Conservation (phyloP, 2,888 invertebrate species). For the Chironomus tentans region DNA sequence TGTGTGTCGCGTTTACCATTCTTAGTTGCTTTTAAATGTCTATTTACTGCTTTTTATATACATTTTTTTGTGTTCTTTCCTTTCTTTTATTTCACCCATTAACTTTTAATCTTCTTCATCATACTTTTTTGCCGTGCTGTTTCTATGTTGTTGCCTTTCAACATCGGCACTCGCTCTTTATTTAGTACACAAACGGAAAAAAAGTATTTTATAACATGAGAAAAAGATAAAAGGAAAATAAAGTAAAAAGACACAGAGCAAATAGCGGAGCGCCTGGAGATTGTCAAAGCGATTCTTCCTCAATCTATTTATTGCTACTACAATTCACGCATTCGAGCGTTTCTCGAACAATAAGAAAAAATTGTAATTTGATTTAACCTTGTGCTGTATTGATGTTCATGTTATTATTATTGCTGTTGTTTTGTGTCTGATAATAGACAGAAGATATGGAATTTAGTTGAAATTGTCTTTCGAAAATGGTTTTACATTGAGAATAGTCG, state of each 20-base stretch:
- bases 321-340: not conserved
- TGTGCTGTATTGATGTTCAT: not conserved
- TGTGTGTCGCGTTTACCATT: not conserved
- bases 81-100: conserved; percentile 7
- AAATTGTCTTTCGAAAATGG: too few species aligned
- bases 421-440: too few species aligned
- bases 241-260: not conserved
- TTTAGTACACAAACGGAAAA: too few species aligned
- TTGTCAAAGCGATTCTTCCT: conserved; percentile 1
- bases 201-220: not conserved
- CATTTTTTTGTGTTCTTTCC: not conserved
- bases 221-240: not conserved
- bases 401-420: not conserved
- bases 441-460: too few species aligned
- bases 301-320: not conserved
- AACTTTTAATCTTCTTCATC: conserved; percentile 12
- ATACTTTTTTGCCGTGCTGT: not conserved
- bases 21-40: not conserved
- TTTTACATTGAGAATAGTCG: too few species aligned
- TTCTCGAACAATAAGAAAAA: not conserved
- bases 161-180: too few species aligned
- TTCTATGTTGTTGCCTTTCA: too few species aligned
- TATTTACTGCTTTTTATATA: not conserved
- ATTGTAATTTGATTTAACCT: not conserved
- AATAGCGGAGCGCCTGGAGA: not conserved